Evolutionary conservation across 2,113 vertebrate species (phyloP).

Genomic region (Cyanistes caeruleus): DNA sequence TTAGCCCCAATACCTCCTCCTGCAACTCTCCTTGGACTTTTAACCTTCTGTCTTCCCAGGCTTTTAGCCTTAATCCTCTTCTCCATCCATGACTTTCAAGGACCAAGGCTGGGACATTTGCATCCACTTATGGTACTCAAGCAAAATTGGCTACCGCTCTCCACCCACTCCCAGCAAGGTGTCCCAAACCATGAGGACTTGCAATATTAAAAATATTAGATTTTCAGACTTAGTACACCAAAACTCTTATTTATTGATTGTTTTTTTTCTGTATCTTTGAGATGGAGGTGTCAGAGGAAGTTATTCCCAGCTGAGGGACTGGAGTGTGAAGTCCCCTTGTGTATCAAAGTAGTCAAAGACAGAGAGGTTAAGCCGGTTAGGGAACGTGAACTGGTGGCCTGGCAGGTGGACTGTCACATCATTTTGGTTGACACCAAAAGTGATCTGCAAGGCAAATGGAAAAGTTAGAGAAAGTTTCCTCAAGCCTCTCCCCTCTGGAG

Average conservation of each 20-base stretch:
- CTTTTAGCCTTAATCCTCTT: background rate
- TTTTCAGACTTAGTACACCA: conserved; percentile 3
- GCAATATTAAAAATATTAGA: background rate
- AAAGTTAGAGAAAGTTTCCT: background rate
- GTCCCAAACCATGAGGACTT: background rate
- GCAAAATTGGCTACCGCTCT: background rate
- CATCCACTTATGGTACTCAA: background rate
- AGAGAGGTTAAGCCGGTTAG: conserved; percentile 69
- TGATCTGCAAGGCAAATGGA: conserved; percentile 58
- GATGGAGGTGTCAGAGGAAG: background rate
- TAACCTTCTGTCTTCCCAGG: background rate
- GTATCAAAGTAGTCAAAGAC: conserved; percentile 65
- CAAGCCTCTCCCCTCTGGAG: background rate
- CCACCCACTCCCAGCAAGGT: background rate
- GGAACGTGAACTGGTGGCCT: conserved; percentile 72
- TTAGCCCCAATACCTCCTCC: background rate
- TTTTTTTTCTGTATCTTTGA: conserved; percentile 1
- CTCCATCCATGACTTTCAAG: background rate
- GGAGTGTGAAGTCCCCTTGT: conserved; percentile 70
- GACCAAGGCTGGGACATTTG: background rate
- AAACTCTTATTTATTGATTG: conserved; percentile 51
- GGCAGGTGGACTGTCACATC: conserved; percentile 71
- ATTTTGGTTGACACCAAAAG: conserved; percentile 44
- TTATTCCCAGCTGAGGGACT: conserved; percentile 69
- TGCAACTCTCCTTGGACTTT: background rate